phyloP scores from a whole-genome alignment of 2,113 vertebrate genomes.

The Antechinus stuartii region DNA sequence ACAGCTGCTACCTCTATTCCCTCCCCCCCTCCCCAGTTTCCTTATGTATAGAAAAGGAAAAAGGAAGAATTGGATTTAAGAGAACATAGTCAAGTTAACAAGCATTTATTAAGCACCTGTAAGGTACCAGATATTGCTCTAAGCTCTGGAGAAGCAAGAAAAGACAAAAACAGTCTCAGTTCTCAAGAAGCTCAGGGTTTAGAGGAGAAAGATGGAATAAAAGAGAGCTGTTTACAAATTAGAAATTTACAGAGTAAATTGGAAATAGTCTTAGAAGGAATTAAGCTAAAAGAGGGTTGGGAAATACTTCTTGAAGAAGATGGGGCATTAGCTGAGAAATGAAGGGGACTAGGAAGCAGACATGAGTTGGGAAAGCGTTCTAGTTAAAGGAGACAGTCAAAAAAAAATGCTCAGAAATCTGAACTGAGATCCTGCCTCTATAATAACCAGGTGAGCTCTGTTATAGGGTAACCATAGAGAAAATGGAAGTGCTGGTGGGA shows the following conservation, averaged over 20 bases:
- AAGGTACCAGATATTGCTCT: not conserved
- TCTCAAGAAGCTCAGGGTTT: not conserved
- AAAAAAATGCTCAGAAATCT: not conserved
- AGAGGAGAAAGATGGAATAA: not conserved
- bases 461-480: not conserved
- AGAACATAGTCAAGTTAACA: not conserved
- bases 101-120: not conserved
- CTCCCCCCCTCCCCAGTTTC: not conserved
- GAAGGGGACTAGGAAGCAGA: not conserved
- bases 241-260: not conserved
- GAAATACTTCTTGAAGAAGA: not conserved
- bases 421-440: not conserved
- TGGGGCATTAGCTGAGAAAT: not conserved
- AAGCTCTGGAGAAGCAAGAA: not conserved
- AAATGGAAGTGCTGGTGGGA: not conserved
- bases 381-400: not conserved
- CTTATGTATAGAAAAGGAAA: not conserved
- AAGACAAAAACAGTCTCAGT: not conserved
- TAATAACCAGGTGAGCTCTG: not conserved
- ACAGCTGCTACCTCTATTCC: not conserved
- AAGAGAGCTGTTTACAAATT: not conserved
- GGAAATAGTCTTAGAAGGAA: not conserved
- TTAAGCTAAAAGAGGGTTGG: not conserved
- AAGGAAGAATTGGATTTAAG: not conserved
- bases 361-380: not conserved